Evolutionary conservation across 53 echinoderm and acorn worm species (phyloP).

Genomic region (Hippasteria phrygiana): DNA sequence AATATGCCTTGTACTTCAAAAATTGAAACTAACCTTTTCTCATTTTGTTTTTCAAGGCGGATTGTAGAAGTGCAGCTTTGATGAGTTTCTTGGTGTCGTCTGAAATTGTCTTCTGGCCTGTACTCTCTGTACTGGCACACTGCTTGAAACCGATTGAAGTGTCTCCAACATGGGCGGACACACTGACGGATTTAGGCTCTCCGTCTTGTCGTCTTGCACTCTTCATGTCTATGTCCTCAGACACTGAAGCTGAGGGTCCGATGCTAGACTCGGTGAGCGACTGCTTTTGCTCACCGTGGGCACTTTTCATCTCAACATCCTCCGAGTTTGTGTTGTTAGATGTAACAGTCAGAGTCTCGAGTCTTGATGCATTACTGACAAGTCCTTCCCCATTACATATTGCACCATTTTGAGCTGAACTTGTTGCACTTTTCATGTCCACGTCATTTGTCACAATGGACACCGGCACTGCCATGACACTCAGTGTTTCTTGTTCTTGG

Average conservation of each 20-base stretch:
- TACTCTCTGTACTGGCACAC: neutral
- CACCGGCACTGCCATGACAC: conserved; percentile 18
- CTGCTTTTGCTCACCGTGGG: conserved; percentile 70
- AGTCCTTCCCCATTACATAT: neutral
- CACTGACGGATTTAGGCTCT: neutral
- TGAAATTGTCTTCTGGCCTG: conserved; percentile 81
- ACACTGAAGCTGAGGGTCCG: neutral
- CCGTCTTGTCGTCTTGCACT: conserved; percentile 63
- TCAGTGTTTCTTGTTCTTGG: neutral
- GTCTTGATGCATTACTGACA: neutral
- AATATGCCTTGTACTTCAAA: neutral
- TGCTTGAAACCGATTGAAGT: conserved; percentile 15
- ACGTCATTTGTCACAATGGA: conserved; percentile 46
- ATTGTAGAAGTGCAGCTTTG: conserved; percentile 92
- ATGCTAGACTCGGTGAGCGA: conserved; percentile 21
- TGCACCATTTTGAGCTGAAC: conserved; percentile 41
- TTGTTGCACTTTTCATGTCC: conserved; percentile 72
- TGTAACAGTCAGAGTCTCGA: conserved; percentile 17
- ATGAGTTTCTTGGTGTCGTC: conserved; percentile 94
- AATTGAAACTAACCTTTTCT: conserved; percentile 68
- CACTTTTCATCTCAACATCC: conserved; percentile 90
- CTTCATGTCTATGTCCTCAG: conserved; percentile 70
- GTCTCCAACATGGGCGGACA: neutral
- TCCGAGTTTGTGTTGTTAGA: conserved; percentile 1
- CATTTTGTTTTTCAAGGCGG: conserved; percentile 87